phyloP scores from a whole-genome alignment of 2,888 invertebrate species.

The Sinopyrophorus schimmeli region DNA sequence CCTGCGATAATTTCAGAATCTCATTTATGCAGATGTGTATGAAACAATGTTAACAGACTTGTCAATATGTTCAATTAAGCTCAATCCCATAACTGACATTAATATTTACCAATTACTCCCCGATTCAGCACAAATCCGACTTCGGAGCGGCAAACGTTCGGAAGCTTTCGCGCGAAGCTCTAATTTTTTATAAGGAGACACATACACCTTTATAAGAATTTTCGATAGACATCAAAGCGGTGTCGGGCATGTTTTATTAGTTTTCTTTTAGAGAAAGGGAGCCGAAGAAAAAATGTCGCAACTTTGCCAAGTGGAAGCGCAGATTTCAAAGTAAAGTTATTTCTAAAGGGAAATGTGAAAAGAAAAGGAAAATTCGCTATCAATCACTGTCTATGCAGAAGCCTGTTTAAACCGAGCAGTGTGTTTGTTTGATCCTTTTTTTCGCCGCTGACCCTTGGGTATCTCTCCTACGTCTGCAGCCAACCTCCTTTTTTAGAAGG shows the following conservation, averaged over 20 bases:
- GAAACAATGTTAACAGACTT: too few relatives aligned
- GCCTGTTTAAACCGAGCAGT: conserved; percentile 44
- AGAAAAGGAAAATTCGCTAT: conserved; percentile 41
- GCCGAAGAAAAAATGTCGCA: conserved; percentile 21
- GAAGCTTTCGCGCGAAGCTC: too few relatives aligned
- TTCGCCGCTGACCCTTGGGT: conserved; percentile 38
- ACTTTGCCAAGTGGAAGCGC: conserved; percentile 20
- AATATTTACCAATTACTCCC: too few relatives aligned
- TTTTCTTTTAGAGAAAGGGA: conserved; percentile 9
- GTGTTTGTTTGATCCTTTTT: conserved; percentile 45
- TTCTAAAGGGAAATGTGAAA: conserved; percentile 34
- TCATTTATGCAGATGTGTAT: too few relatives aligned
- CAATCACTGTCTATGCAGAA: conserved; percentile 45
- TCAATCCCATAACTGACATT: too few relatives aligned
- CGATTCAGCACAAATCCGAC: too few relatives aligned
- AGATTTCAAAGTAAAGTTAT: conserved; percentile 29
- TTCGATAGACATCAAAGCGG: conserved; percentile 19
- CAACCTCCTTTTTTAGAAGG: conserved; percentile 13
- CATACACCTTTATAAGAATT: too few relatives aligned
- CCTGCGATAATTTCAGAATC: too few relatives aligned
- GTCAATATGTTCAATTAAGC: too few relatives aligned
- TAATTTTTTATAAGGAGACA: too few relatives aligned
- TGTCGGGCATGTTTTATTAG: conserved; percentile 18
- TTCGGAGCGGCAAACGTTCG: too few relatives aligned
- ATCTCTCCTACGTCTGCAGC: conserved; percentile 16